Percentiles rank a stretch among this genome's conserved stretches.
Conservation (phyloP, 2,888 invertebrate species). For the Drosophila kanekoi region DNA sequence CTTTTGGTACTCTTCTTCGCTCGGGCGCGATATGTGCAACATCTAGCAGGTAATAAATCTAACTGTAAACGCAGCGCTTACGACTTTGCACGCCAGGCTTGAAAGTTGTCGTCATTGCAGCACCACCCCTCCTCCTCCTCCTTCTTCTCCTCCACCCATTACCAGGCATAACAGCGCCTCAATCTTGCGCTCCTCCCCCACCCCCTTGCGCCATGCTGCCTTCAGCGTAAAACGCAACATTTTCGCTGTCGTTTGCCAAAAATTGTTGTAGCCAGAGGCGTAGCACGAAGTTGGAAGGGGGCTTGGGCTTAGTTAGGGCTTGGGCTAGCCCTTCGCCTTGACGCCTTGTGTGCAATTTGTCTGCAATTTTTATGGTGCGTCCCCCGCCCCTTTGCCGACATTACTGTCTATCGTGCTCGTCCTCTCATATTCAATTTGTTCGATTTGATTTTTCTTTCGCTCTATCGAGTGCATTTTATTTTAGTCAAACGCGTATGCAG, state of each 20-base stretch:
- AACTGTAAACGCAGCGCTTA: constrained; percentile 77
- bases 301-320: neutral
- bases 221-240: constrained; percentile 59
- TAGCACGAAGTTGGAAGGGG: constrained; percentile 7
- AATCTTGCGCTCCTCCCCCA: constrained; percentile 14
- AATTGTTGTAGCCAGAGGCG: constrained; percentile 58
- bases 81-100: constrained; percentile 74
- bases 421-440: constrained; percentile 74
- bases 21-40: constrained; percentile 70
- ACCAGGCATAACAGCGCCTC: constrained; percentile 30
- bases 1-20: no score
- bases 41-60: constrained; percentile 81
- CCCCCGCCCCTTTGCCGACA: neutral
- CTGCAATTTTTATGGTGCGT: constrained; percentile 69
- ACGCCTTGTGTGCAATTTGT: constrained; percentile 77
- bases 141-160: constrained; percentile 20
- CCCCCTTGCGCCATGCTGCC: constrained; percentile 1
- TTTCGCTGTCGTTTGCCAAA: constrained; percentile 76
- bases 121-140: constrained; percentile 28
- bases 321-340: constrained; percentile 34
- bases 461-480: constrained; percentile 69
- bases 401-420: neutral
- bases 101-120: constrained; percentile 74
- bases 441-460: constrained; percentile 66
- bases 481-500: constrained; percentile 69